These are phyloP conservation scores for Plusia festucae DNA, from an alignment of 2,888 invertebrate genomes.

Conservation along the genomic window DNA sequence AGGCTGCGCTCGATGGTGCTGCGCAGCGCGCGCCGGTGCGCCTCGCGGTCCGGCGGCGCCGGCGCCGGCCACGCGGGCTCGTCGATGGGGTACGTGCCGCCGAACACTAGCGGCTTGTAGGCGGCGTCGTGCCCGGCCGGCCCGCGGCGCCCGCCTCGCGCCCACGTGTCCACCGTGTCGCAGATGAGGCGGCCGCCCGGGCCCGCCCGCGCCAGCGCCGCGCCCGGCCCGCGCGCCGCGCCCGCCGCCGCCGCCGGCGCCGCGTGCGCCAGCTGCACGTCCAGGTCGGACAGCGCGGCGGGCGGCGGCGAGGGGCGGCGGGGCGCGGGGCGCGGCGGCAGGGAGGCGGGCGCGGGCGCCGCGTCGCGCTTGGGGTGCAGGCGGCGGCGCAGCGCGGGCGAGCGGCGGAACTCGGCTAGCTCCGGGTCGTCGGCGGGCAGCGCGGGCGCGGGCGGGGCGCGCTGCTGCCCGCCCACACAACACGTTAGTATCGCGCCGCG, in stretches of 20 bases:
- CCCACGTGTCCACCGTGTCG: constrained; percentile 69
- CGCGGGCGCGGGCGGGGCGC: constrained; percentile 45
- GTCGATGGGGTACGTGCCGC: constrained; percentile 96
- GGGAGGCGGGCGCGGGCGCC: constrained; percentile 44
- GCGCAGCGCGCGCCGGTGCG: constrained; percentile 68
- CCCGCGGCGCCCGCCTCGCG: constrained; percentile 71
- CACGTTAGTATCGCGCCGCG: constrained; percentile 49
- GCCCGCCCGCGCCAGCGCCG: constrained; percentile 33
- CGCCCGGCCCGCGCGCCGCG: constrained; percentile 27
- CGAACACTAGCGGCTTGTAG: constrained; percentile 93
- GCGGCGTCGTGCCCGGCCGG: constrained; percentile 64
- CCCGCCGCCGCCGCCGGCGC: constrained; percentile 24
- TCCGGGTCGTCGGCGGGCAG: constrained; percentile 41
- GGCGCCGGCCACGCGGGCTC: constrained; percentile 85
- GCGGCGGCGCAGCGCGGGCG: constrained; percentile 60
- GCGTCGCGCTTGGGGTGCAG: constrained; percentile 45
- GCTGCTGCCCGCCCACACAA: constrained; percentile 58
- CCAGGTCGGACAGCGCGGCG: constrained; percentile 66
- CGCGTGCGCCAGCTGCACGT: constrained; percentile 68
- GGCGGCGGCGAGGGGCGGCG: constrained; percentile 50
- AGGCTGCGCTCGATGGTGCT: constrained; percentile 85
- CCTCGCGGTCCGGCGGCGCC: constrained; percentile 28
- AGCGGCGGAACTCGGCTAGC: constrained; percentile 41
- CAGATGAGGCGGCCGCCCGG: constrained; percentile 87
- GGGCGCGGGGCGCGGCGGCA: constrained; percentile 31